Conservation (phyloP, 2,113 vertebrate genomes). For the Clarias batrachus region DNA sequence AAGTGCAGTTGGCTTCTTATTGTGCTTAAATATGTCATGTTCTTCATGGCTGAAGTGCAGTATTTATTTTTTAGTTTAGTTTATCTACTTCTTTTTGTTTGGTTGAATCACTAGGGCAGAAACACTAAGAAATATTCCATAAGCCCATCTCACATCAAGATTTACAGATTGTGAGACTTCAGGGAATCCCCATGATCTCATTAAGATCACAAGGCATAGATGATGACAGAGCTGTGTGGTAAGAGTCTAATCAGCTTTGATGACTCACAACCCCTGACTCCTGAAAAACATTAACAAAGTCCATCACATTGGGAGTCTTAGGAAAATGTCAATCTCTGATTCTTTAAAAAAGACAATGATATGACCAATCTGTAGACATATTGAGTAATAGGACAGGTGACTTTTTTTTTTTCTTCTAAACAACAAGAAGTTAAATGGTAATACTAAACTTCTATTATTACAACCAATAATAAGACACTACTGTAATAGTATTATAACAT, state of each 20-base stretch:
- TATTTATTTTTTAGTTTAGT: neutral
- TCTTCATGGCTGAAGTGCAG: neutral
- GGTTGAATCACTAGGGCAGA: neutral
- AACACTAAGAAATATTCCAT: neutral
- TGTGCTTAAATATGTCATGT: neutral
- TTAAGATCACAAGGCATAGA: slow-evolving; percentile 26
- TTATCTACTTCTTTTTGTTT: neutral
- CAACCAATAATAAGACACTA: neutral
- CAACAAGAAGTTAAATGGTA: neutral
- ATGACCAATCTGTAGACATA: neutral
- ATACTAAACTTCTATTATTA: neutral
- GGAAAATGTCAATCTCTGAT: slow-evolving; percentile 18
- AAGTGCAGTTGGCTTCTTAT: neutral
- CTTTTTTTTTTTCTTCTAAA: neutral
- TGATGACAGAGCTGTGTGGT: slow-evolving; percentile 30
- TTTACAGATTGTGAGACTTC: neutral
- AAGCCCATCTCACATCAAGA: neutral
- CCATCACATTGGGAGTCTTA: neutral
- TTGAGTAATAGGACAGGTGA: neutral
- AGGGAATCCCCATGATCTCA: slow-evolving; percentile 38
- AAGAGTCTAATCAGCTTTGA: slow-evolving; percentile 18
- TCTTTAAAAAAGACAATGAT: neutral
- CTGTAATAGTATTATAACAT: neutral
- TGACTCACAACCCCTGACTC: slow-evolving; percentile 21
- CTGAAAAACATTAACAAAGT: slow-evolving; percentile 17